These are phyloP conservation scores for Cerastis rubricosa DNA, from an alignment of 2,888 invertebrate genomes.

Conservation along the genomic window DNA sequence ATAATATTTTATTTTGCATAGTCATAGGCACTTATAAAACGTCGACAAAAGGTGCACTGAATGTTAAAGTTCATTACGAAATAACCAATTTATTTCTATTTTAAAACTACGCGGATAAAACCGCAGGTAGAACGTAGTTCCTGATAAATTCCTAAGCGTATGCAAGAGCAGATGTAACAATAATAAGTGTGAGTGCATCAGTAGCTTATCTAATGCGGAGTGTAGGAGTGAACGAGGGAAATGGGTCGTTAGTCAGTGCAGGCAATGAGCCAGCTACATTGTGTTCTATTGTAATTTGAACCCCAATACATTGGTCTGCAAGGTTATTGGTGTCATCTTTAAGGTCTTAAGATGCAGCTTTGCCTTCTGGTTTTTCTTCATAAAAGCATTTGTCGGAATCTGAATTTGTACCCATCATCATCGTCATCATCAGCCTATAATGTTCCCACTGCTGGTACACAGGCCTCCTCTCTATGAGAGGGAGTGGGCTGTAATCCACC, in stretches of 20 bases:
- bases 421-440: too few species aligned
- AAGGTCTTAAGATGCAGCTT: not conserved
- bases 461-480: too few species aligned
- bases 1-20: too few species aligned
- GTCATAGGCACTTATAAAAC: too few species aligned
- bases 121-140: not conserved
- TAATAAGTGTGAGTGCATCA: constrained; percentile 49
- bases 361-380: not conserved
- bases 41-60: too few species aligned
- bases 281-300: constrained; percentile 56
- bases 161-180: constrained; percentile 23
- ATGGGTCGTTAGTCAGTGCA: constrained; percentile 55
- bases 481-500: too few species aligned
- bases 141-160: constrained; percentile 13
- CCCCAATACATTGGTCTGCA: constrained; percentile 41
- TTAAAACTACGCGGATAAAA: not conserved
- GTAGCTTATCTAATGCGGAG: constrained; percentile 44
- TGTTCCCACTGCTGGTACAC: too few species aligned
- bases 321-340: constrained; percentile 19
- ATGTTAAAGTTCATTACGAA: not conserved
- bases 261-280: constrained; percentile 54
- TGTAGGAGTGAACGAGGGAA: constrained; percentile 55
- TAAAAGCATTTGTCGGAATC: not conserved
- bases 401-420: too few species aligned
- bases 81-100: not conserved